Evolutionary conservation across 1,140 invertebrate genomes (phyloP), one percentile per base, ranked within the genome.

Genomic region (Lordiphosa collinella): DNA sequence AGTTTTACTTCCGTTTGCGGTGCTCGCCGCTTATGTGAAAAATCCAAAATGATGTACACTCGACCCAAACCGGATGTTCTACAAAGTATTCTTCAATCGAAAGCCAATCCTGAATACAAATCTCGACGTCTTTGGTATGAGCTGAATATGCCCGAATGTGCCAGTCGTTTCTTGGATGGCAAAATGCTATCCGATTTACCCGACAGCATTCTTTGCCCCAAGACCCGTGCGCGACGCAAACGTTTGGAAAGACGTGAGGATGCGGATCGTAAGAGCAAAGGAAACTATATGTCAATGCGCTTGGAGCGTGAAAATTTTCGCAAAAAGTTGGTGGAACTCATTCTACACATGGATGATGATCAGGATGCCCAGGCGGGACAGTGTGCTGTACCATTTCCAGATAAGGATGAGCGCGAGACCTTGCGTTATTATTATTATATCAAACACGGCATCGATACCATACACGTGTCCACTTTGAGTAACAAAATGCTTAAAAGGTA

Each of bases 361-460:
- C 87, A 86, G 9, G 89, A 87, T 5, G 94, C 48, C 0, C 76
- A 86, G 5, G 50, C 60, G 2, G 52, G 34, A 3, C 8, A 53
- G 11, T 7, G 36, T 1, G 71, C 89, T 41, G 47, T 66, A 14
- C 34, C 40, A 2, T 90, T 92, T 71, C 91, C 93, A 25, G 90
- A 91, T 11, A 90, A 91, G 6, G 90, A 92, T 25, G 94, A 96
- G 69, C 92, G 92, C 51, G 92, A 95, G 75, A 89, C 95, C 63
- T 87, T 96, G 67, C 91, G 95, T 63, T 98, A 98, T 90, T 96
- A 97, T 86, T 96, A 96, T 89, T 98, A 97, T 74, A 93, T 97
- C 47, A 93, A 94, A 76, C 93, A 96, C 89, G 96, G 96, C 0
- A 94, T 97, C 29, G 95, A 97, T 82, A 96, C 96, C 32, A 92